These are phyloP conservation scores for Macrosiphum euphorbiae DNA, from an alignment of 2,888 invertebrate species.

Conservation along the genomic window DNA sequence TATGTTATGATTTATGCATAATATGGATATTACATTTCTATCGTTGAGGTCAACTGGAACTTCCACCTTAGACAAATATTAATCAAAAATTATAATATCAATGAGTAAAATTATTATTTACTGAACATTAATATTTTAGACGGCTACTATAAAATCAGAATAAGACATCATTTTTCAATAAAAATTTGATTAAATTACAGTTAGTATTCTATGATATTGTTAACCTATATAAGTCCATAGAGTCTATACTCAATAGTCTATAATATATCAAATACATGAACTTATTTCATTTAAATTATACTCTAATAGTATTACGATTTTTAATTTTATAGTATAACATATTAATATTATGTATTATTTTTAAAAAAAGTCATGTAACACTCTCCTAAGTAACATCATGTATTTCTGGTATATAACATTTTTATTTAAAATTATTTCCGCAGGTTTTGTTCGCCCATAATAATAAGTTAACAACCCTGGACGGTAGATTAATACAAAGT, in stretches of 20 bases:
- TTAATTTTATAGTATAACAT: background rate
- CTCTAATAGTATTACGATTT: background rate
- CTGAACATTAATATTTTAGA: background rate
- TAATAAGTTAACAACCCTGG: background rate
- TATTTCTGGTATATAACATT: background rate
- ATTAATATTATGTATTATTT: background rate
- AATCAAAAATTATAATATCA: background rate
- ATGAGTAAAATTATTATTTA: background rate
- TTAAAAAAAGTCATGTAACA: background rate
- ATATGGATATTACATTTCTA: background rate
- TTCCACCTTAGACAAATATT: background rate
- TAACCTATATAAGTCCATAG: background rate
- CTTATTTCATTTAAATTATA: background rate
- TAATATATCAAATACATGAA: background rate
- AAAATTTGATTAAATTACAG: background rate
- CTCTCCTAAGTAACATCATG: accelerated
- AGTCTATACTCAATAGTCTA: background rate
- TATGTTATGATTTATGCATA: too few relatives aligned
- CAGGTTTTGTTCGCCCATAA: slow-evolving; percentile 7
- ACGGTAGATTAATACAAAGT: background rate
- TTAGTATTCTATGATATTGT: background rate
- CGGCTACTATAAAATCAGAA: background rate
- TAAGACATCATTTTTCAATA: background rate
- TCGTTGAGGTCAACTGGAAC: background rate
- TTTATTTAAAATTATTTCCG: background rate